phyloP scores from a whole-genome alignment of 2,888 invertebrate genomes.

The Watsonalla binaria region DNA sequence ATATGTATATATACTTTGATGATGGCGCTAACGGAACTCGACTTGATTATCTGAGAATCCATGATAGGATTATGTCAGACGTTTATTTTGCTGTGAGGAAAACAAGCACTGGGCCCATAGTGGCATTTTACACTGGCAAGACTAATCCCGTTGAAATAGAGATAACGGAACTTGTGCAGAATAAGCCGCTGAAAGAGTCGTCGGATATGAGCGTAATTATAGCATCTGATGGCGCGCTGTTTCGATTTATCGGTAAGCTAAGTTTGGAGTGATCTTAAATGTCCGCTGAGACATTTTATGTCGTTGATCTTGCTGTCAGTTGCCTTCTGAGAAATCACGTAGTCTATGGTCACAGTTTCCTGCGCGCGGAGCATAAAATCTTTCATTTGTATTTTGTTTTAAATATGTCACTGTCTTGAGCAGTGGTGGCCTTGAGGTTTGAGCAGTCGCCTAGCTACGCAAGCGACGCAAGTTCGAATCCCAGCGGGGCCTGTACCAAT shows the following conservation, averaged over 20 bases:
- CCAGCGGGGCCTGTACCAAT: no score
- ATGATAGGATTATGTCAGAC: constrained; percentile 47
- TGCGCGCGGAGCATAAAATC: background rate
- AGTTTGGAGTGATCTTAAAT: background rate
- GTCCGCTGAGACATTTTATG: no score
- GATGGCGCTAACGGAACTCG: constrained; percentile 35
- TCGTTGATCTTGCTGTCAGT: no score
- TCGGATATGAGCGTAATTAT: constrained; percentile 30
- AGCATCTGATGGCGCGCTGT: constrained; percentile 36
- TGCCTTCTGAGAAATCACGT: no score
- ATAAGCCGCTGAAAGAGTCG: constrained; percentile 8
- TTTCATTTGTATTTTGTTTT: no score
- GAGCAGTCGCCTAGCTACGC: no score
- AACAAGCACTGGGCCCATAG: constrained; percentile 29
- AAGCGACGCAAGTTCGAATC: no score
- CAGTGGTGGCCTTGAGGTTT: no score
- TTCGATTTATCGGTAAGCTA: constrained; percentile 43
- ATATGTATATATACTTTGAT: constrained; percentile 47
- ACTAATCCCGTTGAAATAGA: constrained; percentile 35
- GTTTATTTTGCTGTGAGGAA: constrained; percentile 29
- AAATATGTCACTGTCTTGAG: no score
- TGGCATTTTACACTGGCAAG: constrained; percentile 58
- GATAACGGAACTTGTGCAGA: constrained; percentile 16
- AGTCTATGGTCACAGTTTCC: background rate
- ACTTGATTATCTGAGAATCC: constrained; percentile 30